Evolutionary conservation across 2,888 invertebrate genomes (phyloP), one percentile per base, ranked within the genome.

Genomic region (Cyrtodaria siliqua): DNA sequence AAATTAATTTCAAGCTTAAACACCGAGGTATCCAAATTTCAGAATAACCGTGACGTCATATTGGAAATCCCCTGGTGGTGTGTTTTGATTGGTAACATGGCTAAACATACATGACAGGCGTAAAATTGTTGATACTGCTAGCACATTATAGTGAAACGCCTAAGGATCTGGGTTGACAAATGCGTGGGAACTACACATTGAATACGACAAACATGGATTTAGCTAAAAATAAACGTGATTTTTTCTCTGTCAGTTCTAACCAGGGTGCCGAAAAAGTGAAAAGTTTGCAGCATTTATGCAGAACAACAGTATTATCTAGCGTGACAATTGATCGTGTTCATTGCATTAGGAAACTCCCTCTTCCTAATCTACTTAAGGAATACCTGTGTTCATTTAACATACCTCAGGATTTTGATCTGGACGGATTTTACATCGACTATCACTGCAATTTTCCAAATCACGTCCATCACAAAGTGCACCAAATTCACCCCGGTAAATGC

Each of bases 361-460:
- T 91, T 52, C 91, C 91, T 16, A 84, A 66, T 44, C 64, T 86
- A 16, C 62, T 90, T 27, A 79, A 86, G 71, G 81, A 85, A 60
- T 89, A 84, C 66, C 67, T 91, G 27, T 78, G 84, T 53, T 88
- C 86, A 20, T 86, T 91, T 60, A 69, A 84, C 62, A 88, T 89
- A 71, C 87, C 89, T 12, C 79, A 85, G 27, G 90, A 91, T 76
- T 91, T 91, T 72, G 84, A 88, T 64, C 79, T 89, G 33, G 85
- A 85, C 61, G 89, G 86, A 56, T 79, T 85, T 66, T 85, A 83
- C 63, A 84, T 87, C 57, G 87, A 87, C 57, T 89, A 89, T 64
- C 86, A 89, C 56, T 89, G 86, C 61, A 87, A 86, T 77, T 89
- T 89, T 78, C 87, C 87, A 9, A 86, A 86, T 49, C 89, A 89